Conservation (phyloP, 1,140 invertebrate species). For the Drosophila pachea region DNA sequence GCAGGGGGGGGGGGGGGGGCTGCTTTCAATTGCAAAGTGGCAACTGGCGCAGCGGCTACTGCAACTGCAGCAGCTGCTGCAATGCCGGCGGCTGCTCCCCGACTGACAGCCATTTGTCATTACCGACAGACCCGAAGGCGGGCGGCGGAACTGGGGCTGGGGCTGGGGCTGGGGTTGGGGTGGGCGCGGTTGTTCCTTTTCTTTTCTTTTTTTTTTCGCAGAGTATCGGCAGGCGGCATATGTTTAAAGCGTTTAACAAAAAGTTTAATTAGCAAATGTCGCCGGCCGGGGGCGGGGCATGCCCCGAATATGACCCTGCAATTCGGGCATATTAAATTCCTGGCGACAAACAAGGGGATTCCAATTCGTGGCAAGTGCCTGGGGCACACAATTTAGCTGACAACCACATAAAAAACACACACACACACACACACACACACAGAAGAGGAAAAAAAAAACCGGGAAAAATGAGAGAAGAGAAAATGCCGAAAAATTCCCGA, state of each 20-base stretch:
- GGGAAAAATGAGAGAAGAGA: neutral
- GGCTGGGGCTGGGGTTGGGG: too few relatives aligned
- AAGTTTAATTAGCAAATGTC: conserved; percentile 65
- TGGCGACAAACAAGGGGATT: conserved; percentile 49
- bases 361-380: conserved; percentile 62
- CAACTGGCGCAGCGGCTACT: conserved; percentile 31
- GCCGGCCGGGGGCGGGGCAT: conserved; percentile 16
- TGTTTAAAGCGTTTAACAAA: conserved; percentile 39
- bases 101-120: conserved; percentile 74
- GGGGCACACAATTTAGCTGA: conserved; percentile 36
- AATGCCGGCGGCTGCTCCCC: conserved; percentile 43
- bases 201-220: too few relatives aligned
- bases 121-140: conserved; percentile 17
- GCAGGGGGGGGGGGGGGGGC: neutral
- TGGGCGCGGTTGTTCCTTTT: too few relatives aligned
- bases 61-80: conserved; percentile 45
- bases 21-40: conserved; percentile 37
- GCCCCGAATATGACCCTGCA: conserved; percentile 9
- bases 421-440: too few relatives aligned
- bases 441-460: conserved; percentile 5
- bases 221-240: conserved; percentile 28
- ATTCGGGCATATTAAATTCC: conserved; percentile 73
- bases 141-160: neutral
- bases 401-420: conserved; percentile 12
- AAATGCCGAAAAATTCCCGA: conserved; percentile 20